Conservation (phyloP, 2,113 vertebrate genomes). For the Mesitornis unicolor region DNA sequence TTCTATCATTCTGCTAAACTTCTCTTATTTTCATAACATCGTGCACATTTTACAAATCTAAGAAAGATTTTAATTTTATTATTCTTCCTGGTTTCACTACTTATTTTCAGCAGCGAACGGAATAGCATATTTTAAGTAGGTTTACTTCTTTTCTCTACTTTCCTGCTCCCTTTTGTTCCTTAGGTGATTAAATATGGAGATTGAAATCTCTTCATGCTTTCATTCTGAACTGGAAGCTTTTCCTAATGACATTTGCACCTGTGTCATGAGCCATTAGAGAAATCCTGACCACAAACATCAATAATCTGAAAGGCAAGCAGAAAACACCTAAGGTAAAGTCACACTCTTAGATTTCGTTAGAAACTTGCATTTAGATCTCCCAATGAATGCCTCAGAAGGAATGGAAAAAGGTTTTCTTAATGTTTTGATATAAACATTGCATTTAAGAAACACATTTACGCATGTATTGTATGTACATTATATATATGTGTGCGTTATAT, state of each 20-base stretch:
- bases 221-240: background rate
- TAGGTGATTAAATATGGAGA: background rate
- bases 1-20: background rate
- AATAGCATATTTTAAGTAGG: background rate
- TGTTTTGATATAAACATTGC: background rate
- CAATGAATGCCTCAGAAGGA: background rate
- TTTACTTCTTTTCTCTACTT: background rate
- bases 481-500: no score
- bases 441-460: background rate
- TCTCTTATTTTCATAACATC: background rate
- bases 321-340: conserved; percentile 10
- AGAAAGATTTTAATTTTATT: background rate
- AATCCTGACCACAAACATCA: background rate
- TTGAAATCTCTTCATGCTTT: background rate
- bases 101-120: background rate
- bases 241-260: background rate
- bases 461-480: background rate
- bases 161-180: background rate
- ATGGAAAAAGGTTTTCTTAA: background rate
- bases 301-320: background rate
- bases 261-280: background rate
- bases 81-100: background rate
- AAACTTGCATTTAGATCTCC: background rate
- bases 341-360: background rate
- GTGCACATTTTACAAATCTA: background rate